phyloP scores from a whole-genome alignment of 2,113 vertebrate species.

The Mesembrinibis cayennensis region DNA sequence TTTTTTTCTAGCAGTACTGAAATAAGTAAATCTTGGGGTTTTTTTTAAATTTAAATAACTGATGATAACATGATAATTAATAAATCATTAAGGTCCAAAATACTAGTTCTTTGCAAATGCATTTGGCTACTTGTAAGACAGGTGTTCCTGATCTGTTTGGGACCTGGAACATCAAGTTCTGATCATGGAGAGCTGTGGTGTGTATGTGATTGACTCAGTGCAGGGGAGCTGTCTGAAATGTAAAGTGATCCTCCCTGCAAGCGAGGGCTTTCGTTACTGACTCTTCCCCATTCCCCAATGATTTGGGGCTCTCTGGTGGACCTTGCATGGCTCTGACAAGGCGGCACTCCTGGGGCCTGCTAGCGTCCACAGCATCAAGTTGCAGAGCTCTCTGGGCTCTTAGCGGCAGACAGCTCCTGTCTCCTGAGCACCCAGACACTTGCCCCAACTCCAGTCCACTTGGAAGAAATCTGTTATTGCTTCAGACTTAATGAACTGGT shows the following conservation, averaged over 20 bases:
- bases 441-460: background rate
- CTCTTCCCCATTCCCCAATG: background rate
- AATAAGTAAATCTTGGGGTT: background rate
- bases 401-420: background rate
- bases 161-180: background rate
- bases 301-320: background rate
- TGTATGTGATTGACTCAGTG: background rate
- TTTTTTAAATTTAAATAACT: background rate
- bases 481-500: slow-evolving; percentile 26
- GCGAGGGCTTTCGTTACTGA: background rate
- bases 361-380: background rate
- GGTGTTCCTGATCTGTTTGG: background rate
- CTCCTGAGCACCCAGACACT: background rate
- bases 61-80: background rate
- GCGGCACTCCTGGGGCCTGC: background rate
- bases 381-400: background rate
- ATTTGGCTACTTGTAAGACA: background rate
- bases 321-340: background rate
- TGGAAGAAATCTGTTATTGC: background rate
- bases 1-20: background rate
- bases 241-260: background rate
- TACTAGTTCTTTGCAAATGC: background rate
- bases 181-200: background rate
- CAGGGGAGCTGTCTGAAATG: background rate
- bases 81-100: background rate